Base-by-base conservation (phyloP, 2,113 vertebrate species). In the Gambusia holbrooki region DNA sequence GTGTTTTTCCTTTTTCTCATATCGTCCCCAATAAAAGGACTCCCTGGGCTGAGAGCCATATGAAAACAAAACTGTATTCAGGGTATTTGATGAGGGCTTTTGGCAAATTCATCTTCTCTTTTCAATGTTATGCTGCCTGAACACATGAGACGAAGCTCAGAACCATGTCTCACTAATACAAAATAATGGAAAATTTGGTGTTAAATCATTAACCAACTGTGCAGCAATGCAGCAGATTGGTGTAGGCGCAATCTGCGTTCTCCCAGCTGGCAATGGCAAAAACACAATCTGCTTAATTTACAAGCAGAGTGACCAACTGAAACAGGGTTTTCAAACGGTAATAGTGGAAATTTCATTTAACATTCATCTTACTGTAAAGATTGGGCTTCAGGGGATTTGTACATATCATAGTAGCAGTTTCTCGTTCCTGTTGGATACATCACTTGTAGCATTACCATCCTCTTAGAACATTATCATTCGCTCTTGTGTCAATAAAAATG, bases 101-200 rank as follows among this genome's bases (percentile, higher is more conserved):
- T 79, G 30, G 69, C 22, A 45, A 27, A 74, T 27, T 17, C 32
- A 40, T 29, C 61, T 62, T 28, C 27, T 69, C 25, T 54, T 70
- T 28, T 35, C 69, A 54, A n/a, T 65, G 32, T 58, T 62, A 25
- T 69, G 61, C 58, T 77, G 37, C 62, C 61, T 75, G 58, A 71
- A 77, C 35, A 68, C 73, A 80, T 66, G 70, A 72, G 73, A 77
- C 45, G 37, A 74, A 40, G 37, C 63, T 13, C 62, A 29, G 48
- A 42, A 30, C 45, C 45, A 22, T 87, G 61, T 71, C 67, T 51
- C 37, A 67, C 51, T 77, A 83, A 76, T 76, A 67, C 64, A 35
- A 79, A 83, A 79, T 81, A 81, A 88, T 74, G 72, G 63, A 72
- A 33, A 74, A 54, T 30, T 74, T 40, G 29, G 58, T 63, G 58